These are phyloP conservation scores for Fundulus diaphanus DNA, from an alignment of 2,797 vertebrate genomes.

Conservation along the genomic window DNA sequence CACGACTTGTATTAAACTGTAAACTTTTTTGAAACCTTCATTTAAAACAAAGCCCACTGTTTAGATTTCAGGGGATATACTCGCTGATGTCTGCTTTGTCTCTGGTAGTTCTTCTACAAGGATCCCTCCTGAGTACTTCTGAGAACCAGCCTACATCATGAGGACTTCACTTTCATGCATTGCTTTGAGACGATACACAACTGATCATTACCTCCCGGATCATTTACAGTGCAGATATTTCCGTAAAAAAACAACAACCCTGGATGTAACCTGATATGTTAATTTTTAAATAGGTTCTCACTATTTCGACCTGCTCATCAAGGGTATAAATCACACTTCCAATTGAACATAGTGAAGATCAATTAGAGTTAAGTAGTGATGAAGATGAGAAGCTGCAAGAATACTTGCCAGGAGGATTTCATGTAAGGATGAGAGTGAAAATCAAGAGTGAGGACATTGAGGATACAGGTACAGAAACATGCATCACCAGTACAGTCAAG, in stretches of 20 bases:
- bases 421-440: background rate
- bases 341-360: background rate
- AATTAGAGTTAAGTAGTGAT: background rate
- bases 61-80: slow-evolving; percentile 58
- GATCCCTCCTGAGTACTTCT: slow-evolving; percentile 2
- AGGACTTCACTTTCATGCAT: background rate
- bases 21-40: slow-evolving; percentile 25
- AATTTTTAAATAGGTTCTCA: too few relatives aligned
- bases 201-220: background rate
- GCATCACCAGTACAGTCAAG: background rate
- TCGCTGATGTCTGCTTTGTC: slow-evolving; percentile 60
- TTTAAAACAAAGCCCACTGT: slow-evolving; percentile 47
- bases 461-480: background rate
- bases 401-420: background rate
- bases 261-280: background rate
- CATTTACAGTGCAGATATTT: background rate
- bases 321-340: too few relatives aligned
- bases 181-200: background rate
- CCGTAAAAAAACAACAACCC: too few relatives aligned
- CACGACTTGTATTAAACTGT: slow-evolving; percentile 17
- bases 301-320: too few relatives aligned
- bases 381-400: background rate
- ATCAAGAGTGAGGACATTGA: background rate
- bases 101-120: slow-evolving; percentile 26
- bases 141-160: background rate